phyloP scores from a whole-genome alignment of 92 coral and sea anemone genomes.

The Phenganax marumi region DNA sequence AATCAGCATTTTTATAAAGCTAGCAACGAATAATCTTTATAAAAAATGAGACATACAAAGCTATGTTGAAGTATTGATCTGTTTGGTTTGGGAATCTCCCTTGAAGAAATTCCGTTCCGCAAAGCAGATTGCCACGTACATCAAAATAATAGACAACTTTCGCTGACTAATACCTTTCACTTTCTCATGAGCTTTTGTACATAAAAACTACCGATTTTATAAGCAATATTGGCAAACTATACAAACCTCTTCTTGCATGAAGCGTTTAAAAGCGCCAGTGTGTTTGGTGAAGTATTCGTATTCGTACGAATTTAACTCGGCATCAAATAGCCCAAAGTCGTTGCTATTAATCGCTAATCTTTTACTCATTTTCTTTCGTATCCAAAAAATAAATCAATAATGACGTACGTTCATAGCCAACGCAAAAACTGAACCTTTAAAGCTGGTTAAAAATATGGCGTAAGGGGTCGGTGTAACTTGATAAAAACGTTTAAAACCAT shows the following conservation, averaged over 20 bases:
- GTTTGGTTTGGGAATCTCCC: too few species aligned
- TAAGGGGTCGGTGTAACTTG: not conserved
- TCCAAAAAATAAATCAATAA: not conserved
- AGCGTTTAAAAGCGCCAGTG: conserved; percentile 77
- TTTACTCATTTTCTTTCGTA: conserved; percentile 38
- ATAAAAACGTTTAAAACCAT: not conserved
- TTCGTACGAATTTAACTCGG: conserved; percentile 67
- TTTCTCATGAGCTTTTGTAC: not conserved
- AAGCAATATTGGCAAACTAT: not conserved
- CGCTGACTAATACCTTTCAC: too few species aligned
- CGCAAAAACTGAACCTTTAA: not conserved
- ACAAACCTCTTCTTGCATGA: conserved; percentile 87
- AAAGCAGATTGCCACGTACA: too few species aligned
- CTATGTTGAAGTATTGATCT: too few species aligned
- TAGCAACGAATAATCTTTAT: too few species aligned
- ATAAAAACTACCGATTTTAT: not conserved
- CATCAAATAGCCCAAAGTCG: conserved; percentile 80
- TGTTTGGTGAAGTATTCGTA: conserved; percentile 85
- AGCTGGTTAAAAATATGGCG: not conserved
- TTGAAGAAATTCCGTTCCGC: too few species aligned
- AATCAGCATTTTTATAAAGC: too few species aligned
- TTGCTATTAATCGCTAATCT: conserved; percentile 49
- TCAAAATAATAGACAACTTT: too few species aligned
- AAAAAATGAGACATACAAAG: too few species aligned
- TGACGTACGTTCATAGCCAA: not conserved